Evolutionary conservation across 1,140 invertebrate genomes (phyloP), one percentile per base, ranked within the genome.

Genomic region (Chironomus striatipennis): DNA sequence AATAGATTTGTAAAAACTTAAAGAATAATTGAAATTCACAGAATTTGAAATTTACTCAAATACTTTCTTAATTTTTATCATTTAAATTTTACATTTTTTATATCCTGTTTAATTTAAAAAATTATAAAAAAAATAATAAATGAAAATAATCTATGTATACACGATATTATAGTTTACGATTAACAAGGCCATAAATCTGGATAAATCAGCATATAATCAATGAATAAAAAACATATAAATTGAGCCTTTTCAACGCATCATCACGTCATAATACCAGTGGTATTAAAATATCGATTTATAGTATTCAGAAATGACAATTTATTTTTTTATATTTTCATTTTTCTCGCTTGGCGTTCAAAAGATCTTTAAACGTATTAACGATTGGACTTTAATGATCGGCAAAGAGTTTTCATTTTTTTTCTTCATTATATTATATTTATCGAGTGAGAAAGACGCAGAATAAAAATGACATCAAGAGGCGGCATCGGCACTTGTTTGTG

Each of bases 271-370:
- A 70, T 70, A 57, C 17, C n/a, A 3, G 17, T 21, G 17, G 7
- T 70, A 70, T 70, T 70, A 70, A 70, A 70, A 70, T 70, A 70
- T 70, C 65, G 65, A 70, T 70, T 70, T 70, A 70, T 70, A 17
- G 17, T 70, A 10, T 20, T 12, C 47, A n/a, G 47, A 70, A 70
- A 70, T 21, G 65, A 21, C 65, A 70, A 10, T 70, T 70, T 70
- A 57, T 57, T 57, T 57, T 57, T 57, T 15, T 57, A n/a, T 57
- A n/a, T 57, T 57, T n/a, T 57, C 47, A 15, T 57, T 57, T n/a
- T 10, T 10, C 12, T 57, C 12, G 47, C 47, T 47, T 47, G 43
- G 43, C 43, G 15, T 57, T 57, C 47, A 57, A 12, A 57, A 57
- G 12, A 57, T 57, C 12, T 57, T 57, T 57, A 57, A 57, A 57